These are phyloP conservation scores for Poliocrania exsul DNA, from an alignment of 2,797 vertebrate species.

Conservation along the genomic window DNA sequence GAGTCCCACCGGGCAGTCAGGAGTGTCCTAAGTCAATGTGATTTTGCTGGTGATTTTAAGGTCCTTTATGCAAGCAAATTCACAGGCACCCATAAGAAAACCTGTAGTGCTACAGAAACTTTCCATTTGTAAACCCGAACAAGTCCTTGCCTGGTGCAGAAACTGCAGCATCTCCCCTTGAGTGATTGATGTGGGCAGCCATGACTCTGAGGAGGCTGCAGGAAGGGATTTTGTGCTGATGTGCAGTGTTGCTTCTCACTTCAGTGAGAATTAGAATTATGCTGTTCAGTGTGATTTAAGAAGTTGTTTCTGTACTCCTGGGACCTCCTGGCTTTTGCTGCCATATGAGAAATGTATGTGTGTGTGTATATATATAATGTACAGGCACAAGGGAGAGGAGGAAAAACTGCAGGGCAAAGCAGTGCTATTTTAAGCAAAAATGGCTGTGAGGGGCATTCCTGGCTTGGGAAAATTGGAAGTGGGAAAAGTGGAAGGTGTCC, in stretches of 20 bases:
- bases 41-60: not conserved
- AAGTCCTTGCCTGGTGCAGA: not conserved
- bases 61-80: not conserved
- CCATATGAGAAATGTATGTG: fast-evolving
- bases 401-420: not conserved
- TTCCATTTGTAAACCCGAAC: not conserved
- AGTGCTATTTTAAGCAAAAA: not conserved
- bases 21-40: not conserved
- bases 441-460: not conserved
- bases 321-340: not conserved
- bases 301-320: not conserved
- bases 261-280: not conserved
- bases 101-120: not conserved
- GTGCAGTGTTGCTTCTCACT: not conserved
- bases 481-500: not conserved
- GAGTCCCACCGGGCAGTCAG: not conserved
- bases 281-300: not conserved
- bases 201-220: not conserved
- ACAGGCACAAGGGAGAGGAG: not conserved
- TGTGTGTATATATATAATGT: no score
- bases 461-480: not conserved
- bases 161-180: not conserved
- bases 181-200: not conserved
- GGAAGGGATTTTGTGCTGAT: not conserved
- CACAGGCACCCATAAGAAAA: fast-evolving